phyloP scores from a whole-genome alignment of 2,113 vertebrate species.

The Esox niger region DNA sequence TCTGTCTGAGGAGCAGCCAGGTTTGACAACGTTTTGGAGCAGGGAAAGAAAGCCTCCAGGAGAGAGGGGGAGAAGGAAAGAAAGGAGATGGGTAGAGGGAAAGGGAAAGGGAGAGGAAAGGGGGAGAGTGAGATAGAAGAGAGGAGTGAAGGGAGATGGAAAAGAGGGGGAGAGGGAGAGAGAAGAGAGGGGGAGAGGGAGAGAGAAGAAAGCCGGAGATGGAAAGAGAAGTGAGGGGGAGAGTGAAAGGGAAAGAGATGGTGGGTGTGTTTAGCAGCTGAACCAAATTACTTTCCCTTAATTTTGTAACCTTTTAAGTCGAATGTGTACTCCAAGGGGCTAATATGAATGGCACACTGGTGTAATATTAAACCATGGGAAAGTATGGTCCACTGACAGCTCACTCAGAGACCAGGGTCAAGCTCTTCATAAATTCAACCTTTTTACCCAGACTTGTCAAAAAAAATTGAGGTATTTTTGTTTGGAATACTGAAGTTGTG shows the following conservation, averaged over 20 bases:
- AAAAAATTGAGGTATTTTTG: constrained; percentile 18
- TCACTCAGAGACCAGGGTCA: constrained; percentile 53
- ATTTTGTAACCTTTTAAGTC: constrained; percentile 52
- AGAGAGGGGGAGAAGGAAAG: not conserved
- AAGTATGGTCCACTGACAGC: constrained; percentile 37
- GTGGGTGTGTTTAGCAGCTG: constrained; percentile 46
- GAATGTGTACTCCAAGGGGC: constrained; percentile 37
- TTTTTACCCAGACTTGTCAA: constrained; percentile 38
- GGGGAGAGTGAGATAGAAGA: constrained; percentile 18
- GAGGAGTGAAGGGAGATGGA: not conserved
- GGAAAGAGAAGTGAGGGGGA: not conserved
- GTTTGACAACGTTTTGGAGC: constrained; percentile 32
- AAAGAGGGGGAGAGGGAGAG: not conserved
- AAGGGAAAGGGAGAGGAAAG: not conserved
- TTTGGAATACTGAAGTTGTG: constrained; percentile 23
- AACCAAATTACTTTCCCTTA: constrained; percentile 31
- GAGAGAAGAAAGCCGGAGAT: constrained; percentile 10
- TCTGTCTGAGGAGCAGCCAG: constrained; percentile 32
- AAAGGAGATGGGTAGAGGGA: not conserved
- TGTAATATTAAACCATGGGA: constrained; percentile 72
- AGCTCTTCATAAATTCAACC: constrained; percentile 54
- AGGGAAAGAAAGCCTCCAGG: constrained; percentile 1
- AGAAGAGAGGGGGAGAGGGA: constrained; percentile 11
- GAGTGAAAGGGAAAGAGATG: not conserved
- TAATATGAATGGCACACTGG: constrained; percentile 47